phyloP scores from a whole-genome alignment of 2,113 vertebrate species.

The Chaetorhynchus papuensis region DNA sequence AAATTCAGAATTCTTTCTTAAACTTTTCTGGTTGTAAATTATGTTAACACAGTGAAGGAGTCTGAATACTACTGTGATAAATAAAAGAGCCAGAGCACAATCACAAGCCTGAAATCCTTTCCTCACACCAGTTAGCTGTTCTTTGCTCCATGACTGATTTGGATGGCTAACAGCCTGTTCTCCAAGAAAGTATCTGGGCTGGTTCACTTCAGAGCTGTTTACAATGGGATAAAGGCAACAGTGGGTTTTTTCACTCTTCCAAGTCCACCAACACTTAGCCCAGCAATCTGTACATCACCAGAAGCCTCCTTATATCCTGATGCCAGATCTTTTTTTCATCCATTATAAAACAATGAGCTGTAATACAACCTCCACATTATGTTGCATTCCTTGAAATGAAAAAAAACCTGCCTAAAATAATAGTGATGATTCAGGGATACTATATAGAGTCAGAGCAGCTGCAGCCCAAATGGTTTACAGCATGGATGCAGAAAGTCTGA shows the following conservation, averaged over 20 bases:
- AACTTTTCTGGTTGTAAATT: neutral
- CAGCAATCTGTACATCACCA: neutral
- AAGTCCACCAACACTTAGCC: neutral
- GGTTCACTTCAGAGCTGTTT: neutral
- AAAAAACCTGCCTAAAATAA: neutral
- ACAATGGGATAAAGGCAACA: neutral
- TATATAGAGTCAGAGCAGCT: neutral
- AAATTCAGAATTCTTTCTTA: neutral
- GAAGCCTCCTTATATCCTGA: neutral
- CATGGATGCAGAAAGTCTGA: neutral
- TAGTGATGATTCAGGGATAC: neutral
- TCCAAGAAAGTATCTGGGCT: neutral
- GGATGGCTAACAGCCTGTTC: neutral
- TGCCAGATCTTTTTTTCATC: accelerated
- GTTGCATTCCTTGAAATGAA: neutral
- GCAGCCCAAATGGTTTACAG: neutral
- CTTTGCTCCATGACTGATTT: neutral
- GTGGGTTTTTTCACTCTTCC: neutral
- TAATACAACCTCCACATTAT: neutral
- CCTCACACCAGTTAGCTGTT: neutral
- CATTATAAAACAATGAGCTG: neutral
- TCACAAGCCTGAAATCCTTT: neutral
- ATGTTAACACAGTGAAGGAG: neutral
- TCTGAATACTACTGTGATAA: neutral
- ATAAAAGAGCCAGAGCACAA: neutral